Evolutionary conservation across 1,140 invertebrate genomes (phyloP).

Genomic region (Cyrtorhinus lividipennis): DNA sequence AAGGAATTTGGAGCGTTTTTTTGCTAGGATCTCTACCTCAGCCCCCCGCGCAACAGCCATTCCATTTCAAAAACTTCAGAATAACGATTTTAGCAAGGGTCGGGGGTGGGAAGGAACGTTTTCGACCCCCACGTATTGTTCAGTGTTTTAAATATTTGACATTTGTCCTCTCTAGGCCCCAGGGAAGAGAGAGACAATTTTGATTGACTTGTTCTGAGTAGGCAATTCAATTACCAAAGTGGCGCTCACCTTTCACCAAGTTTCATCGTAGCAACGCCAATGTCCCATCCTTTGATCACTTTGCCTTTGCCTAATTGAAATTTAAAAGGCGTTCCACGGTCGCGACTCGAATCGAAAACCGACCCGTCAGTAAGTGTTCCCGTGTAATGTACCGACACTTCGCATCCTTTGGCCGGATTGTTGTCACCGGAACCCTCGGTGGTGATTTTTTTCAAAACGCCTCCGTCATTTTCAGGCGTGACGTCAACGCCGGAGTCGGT

Average conservation of each 20-base stretch:
- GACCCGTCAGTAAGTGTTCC: slow-evolving; percentile 81
- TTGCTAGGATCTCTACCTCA: too few relatives aligned
- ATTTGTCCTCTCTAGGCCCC: too few relatives aligned
- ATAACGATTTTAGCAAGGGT: too few relatives aligned
- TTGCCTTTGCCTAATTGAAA: slow-evolving; percentile 63
- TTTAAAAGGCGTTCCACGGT: slow-evolving; percentile 66
- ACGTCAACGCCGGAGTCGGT: slow-evolving; percentile 35
- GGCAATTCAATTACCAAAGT: too few relatives aligned
- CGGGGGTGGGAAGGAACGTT: too few relatives aligned
- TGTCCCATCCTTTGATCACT: slow-evolving; percentile 93
- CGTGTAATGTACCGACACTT: slow-evolving; percentile 82
- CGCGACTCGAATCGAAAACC: slow-evolving; percentile 83
- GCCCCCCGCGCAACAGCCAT: too few relatives aligned
- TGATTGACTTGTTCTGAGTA: too few relatives aligned
- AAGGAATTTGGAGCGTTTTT: too few relatives aligned
- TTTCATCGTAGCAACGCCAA: slow-evolving; percentile 88
- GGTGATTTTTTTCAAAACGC: slow-evolving; percentile 76
- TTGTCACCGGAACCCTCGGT: slow-evolving; percentile 52
- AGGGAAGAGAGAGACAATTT: too few relatives aligned
- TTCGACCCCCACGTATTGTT: too few relatives aligned
- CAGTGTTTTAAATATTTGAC: too few relatives aligned
- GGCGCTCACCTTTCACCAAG: slow-evolving; percentile 66
- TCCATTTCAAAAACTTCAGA: too few relatives aligned
- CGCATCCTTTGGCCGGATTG: slow-evolving; percentile 43
- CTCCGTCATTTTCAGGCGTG: slow-evolving; percentile 53